These are phyloP conservation scores for Saccostrea echinata DNA, from an alignment of 1,140 invertebrate genomes.

Conservation along the genomic window DNA sequence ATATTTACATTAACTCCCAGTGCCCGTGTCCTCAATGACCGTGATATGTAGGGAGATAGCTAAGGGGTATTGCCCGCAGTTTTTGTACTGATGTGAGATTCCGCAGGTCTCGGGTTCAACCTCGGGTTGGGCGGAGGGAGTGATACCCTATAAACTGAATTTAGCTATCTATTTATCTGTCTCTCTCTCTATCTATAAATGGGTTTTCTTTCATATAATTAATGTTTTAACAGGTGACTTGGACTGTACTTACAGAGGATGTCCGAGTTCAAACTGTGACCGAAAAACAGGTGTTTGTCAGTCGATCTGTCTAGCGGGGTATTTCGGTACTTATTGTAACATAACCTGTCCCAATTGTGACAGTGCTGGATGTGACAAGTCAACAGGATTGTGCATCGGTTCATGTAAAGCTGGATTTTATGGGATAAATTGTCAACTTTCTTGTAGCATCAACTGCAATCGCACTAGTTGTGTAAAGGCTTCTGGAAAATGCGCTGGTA, in stretches of 20 bases:
- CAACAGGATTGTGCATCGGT: constrained; percentile 32
- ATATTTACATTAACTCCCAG: no score
- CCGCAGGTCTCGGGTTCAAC: no score
- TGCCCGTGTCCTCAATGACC: no score
- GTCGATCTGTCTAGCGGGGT: constrained; percentile 20
- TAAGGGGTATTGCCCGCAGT: no score
- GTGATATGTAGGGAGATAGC: no score
- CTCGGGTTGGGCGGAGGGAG: no score
- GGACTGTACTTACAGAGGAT: background rate
- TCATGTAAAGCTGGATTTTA: constrained; percentile 42
- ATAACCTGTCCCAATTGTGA: constrained; percentile 49
- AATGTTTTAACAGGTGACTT: constrained; percentile 34
- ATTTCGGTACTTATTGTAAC: constrained; percentile 50
- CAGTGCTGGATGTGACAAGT: constrained; percentile 22
- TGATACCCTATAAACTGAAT: no score
- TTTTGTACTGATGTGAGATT: no score
- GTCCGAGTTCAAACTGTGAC: constrained; percentile 35
- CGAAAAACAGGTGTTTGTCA: constrained; percentile 31
- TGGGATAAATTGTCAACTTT: constrained; percentile 26
- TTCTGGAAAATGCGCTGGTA: constrained; percentile 48
- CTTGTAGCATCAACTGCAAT: constrained; percentile 39
- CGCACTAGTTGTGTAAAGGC: constrained; percentile 52
- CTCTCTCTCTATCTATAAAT: no score
- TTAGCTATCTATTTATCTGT: no score
- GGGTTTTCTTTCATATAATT: no score